Evolutionary conservation across 2,888 invertebrate species (phyloP).

Genomic region (Macaria notata): DNA sequence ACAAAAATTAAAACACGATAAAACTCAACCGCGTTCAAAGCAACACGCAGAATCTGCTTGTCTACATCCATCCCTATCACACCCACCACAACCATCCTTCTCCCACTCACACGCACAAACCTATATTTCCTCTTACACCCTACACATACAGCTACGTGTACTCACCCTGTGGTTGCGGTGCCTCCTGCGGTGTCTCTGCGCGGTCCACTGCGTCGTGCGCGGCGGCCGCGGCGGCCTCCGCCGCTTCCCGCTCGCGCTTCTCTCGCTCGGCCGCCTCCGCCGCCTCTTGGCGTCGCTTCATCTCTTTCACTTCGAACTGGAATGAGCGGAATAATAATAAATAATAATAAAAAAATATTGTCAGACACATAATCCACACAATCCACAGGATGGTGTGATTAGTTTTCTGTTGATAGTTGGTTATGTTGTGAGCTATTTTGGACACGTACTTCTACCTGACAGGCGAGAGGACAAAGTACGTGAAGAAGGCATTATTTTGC

Average conservation of each 20-base stretch:
- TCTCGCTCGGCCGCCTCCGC: slow-evolving; percentile 92
- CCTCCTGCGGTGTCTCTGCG: slow-evolving; percentile 61
- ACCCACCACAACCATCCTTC: not conserved
- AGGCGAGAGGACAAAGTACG: too few relatives aligned
- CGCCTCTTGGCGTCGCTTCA: slow-evolving; percentile 93
- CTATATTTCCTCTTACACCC: not conserved
- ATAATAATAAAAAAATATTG: too few relatives aligned
- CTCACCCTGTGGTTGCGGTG: slow-evolving; percentile 64
- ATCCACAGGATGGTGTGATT: too few relatives aligned
- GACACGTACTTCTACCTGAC: too few relatives aligned
- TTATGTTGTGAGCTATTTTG: too few relatives aligned
- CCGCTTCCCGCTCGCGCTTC: slow-evolving; percentile 82
- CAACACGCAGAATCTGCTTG: not conserved
- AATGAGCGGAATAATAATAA: slow-evolving; percentile 23
- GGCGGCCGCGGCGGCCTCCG: slow-evolving; percentile 71
- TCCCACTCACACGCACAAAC: not conserved
- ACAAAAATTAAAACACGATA: too few relatives aligned
- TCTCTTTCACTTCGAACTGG: slow-evolving; percentile 98
- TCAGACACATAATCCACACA: too few relatives aligned
- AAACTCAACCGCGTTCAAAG: not conserved
- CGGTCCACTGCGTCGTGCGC: slow-evolving; percentile 67
- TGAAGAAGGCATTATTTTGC: too few relatives aligned
- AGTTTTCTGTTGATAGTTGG: not conserved
- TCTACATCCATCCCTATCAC: slow-evolving; percentile 1
- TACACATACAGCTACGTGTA: too few relatives aligned